These are phyloP conservation scores for Drosophila koepferae DNA, from an alignment of 2,888 invertebrate genomes.

Conservation along the genomic window DNA sequence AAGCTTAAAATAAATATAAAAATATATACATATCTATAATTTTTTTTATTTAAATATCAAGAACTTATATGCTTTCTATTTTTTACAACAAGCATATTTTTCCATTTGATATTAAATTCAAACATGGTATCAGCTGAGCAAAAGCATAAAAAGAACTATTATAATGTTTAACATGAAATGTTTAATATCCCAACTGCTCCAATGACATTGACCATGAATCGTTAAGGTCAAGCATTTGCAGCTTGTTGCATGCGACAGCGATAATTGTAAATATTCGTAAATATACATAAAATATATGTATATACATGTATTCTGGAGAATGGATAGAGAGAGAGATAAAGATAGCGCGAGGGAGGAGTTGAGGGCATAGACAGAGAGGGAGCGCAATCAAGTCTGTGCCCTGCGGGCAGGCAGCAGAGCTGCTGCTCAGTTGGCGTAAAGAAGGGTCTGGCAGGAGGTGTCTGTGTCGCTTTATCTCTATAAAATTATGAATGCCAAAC, in stretches of 20 bases:
- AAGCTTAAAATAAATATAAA: not conserved
- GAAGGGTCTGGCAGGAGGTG: not conserved
- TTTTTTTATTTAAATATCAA: too few species aligned
- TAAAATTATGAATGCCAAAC: slow-evolving; percentile 42
- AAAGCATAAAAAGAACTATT: not conserved
- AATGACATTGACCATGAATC: slow-evolving; percentile 64
- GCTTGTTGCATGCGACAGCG: slow-evolving; percentile 65
- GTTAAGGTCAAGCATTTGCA: slow-evolving; percentile 60
- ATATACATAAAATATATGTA: not conserved
- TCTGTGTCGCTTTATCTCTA: slow-evolving; percentile 6
- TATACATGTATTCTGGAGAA: not conserved
- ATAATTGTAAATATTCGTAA: slow-evolving; percentile 13
- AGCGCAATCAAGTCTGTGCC: slow-evolving; percentile 32
- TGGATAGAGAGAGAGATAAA: not conserved
- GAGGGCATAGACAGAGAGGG: not conserved
- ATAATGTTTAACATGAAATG: not conserved
- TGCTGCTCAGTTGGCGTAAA: not conserved
- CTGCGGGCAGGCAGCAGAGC: slow-evolving; percentile 21
- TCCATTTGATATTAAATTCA: too few species aligned
- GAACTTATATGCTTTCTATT: too few species aligned
- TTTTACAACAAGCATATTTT: too few species aligned
- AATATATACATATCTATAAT: not conserved
- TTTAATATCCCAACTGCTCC: slow-evolving; percentile 8
- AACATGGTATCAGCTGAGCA: not conserved
- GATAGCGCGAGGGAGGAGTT: not conserved